phyloP scores from a whole-genome alignment of 2,888 invertebrate species.

The Unio pictorum region DNA sequence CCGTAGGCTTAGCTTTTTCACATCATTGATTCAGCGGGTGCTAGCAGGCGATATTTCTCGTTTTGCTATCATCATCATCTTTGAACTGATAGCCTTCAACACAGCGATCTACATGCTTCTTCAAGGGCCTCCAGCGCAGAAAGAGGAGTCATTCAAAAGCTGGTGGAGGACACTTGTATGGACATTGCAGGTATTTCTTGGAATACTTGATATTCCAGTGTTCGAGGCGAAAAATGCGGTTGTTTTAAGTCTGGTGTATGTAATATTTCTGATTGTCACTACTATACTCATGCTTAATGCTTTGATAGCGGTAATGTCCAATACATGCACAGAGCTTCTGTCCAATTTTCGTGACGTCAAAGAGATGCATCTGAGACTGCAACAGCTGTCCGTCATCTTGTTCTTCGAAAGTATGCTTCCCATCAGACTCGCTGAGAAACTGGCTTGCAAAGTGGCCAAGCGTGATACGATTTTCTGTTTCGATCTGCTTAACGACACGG shows the following conservation, averaged over 20 bases:
- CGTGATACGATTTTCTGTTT: too few species aligned
- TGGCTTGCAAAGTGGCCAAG: too few species aligned
- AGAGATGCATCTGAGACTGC: conserved; percentile 36
- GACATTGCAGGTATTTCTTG: too few species aligned
- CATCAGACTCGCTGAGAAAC: too few species aligned
- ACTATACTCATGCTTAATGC: conserved; percentile 50
- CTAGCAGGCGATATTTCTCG: conserved; percentile 45
- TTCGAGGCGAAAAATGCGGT: too few species aligned
- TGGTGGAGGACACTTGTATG: too few species aligned
- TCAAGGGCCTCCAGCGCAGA: conserved; percentile 17
- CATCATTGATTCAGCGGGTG: conserved; percentile 35
- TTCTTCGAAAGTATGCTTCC: conserved; percentile 35
- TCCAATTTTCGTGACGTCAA: conserved; percentile 24
- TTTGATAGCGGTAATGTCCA: conserved; percentile 51
- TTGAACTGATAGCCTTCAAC: conserved; percentile 47
- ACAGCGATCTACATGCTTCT: conserved; percentile 50
- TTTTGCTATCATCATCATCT: conserved; percentile 41
- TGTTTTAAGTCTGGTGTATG: too few species aligned
- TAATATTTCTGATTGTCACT: conserved; percentile 8
- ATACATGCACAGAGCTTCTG: conserved; percentile 40
- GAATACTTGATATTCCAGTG: too few species aligned
- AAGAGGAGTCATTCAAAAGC: too few species aligned
- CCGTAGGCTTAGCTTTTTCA: conserved; percentile 53
- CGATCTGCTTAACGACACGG: too few species aligned
- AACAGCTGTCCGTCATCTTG: conserved; percentile 32